Evolutionary conservation across 2,888 invertebrate genomes (phyloP), one percentile per base, ranked within the genome.

Genomic region (Xanthorhoe designata): DNA sequence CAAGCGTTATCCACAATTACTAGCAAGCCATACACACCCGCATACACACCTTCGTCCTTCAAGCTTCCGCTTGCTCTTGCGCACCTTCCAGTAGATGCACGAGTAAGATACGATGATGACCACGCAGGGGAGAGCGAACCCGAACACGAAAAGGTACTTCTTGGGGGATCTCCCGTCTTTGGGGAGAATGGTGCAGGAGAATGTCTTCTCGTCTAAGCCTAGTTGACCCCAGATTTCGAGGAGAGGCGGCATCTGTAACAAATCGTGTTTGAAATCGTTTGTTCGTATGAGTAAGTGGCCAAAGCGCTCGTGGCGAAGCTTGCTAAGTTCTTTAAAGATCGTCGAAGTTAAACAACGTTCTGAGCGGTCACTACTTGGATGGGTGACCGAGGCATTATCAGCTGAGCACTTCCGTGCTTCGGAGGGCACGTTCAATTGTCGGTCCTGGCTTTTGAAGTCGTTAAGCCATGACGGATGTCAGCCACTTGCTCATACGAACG

Each of bases 31-130:
- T 81, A 79, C 86, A 87, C 89, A 91, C 86, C 90, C 89, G 83
- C 90, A 90, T 88, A 92, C 94, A 90, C 94, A 95, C 94, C 95
- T 95, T 83, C 97, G 96, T 8, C 96, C 95, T 78, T 95, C 95
- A 56, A 97, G 93, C 83, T 96, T 97, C 73, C 94, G 92, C 76
- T 96, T 95, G 77, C 97, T 97, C 83, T 94, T 94, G 32, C 96
- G 88, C 13, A 98, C 97, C 63, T 95, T 95, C 94, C 96, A 96
- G 85, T 97, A 98, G 73, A 98, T 98, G 89, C 97, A 97, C 5
- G 96, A 95, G 89, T 98, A 98, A 17, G 97, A 97, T 57, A 96
- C 94, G 58, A 97, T 96, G 78, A 98, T 98, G 47, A 97, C 97
- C 24, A 97, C 84, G 79, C 98, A 98, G 0, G 98, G 98, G 24